Conservation (phyloP, 2,888 invertebrate species). For the Ganaspis brasiliensis region DNA sequence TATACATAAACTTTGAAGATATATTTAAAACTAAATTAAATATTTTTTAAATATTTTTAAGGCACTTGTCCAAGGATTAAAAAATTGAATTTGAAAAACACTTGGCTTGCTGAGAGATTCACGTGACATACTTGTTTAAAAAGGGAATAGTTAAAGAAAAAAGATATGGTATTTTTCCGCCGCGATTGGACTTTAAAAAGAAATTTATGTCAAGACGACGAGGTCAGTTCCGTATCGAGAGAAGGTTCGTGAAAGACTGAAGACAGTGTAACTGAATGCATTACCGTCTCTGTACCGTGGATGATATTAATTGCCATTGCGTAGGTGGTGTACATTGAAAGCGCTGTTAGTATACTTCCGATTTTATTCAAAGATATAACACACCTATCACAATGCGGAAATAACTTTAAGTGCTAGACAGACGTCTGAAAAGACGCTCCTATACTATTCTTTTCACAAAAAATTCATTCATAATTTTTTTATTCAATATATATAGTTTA, state of each 20-base stretch:
- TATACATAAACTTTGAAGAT: too few species aligned
- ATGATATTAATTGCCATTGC: constrained; percentile 27
- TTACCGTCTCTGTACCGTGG: constrained; percentile 14
- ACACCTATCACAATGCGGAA: constrained; percentile 30
- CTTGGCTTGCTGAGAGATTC: background rate
- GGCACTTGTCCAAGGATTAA: too few species aligned
- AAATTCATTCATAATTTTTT: background rate
- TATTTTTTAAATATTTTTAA: too few species aligned
- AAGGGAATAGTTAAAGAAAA: background rate
- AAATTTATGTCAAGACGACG: constrained; percentile 29
- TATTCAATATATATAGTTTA: too few species aligned
- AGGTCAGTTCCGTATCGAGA: constrained; percentile 57
- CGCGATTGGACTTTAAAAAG: constrained; percentile 34
- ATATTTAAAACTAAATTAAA: too few species aligned
- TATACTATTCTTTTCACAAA: background rate
- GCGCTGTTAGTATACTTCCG: constrained; percentile 30
- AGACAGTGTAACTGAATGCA: constrained; percentile 28
- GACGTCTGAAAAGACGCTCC: background rate
- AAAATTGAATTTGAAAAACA: background rate
- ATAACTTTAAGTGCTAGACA: background rate
- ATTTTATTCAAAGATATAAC: constrained; percentile 32
- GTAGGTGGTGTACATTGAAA: constrained; percentile 39
- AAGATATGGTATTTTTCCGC: background rate
- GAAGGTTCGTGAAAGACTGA: constrained; percentile 56
- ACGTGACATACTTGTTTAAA: background rate